phyloP scores from a whole-genome alignment of 1,140 invertebrate species.

The Ceratina australensis region DNA sequence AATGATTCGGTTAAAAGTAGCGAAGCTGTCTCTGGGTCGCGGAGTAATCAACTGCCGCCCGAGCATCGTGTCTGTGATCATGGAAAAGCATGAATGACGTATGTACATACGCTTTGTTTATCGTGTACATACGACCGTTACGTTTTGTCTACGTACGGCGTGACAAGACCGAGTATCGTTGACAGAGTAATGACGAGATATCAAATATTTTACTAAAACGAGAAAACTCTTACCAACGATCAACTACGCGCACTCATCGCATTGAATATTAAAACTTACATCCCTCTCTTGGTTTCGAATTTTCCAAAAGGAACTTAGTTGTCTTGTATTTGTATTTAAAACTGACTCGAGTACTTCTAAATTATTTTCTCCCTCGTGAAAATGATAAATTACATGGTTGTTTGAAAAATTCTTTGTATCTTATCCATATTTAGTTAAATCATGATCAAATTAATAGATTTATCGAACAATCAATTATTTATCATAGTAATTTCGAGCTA shows the following conservation, averaged over 20 bases:
- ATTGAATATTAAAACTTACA: neutral
- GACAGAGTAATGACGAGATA: slow-evolving; percentile 26
- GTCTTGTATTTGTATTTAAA: neutral
- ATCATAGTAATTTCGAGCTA: neutral
- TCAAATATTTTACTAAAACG: slow-evolving; percentile 47
- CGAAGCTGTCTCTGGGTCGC: neutral
- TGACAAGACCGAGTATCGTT: slow-evolving; percentile 22
- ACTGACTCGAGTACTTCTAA: neutral
- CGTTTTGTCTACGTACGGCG: slow-evolving; percentile 23
- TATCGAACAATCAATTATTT: slow-evolving; percentile 24
- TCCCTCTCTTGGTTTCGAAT: neutral
- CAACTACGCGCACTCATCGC: neutral
- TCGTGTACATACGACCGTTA: slow-evolving; percentile 34
- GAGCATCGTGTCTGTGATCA: slow-evolving; percentile 36
- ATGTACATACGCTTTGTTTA: slow-evolving; percentile 49
- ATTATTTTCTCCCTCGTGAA: neutral
- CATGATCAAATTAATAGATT: neutral
- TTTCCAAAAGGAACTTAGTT: neutral
- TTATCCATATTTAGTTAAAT: neutral
- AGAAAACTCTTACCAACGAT: neutral
- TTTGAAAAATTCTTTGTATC: too few species aligned
- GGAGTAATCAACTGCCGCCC: neutral
- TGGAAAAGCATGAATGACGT: slow-evolving; percentile 37
- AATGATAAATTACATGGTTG: too few species aligned
- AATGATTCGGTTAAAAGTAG: neutral